These are phyloP conservation scores for Cottoperca gobio DNA, from an alignment of 2,797 vertebrate species.

Conservation along the genomic window DNA sequence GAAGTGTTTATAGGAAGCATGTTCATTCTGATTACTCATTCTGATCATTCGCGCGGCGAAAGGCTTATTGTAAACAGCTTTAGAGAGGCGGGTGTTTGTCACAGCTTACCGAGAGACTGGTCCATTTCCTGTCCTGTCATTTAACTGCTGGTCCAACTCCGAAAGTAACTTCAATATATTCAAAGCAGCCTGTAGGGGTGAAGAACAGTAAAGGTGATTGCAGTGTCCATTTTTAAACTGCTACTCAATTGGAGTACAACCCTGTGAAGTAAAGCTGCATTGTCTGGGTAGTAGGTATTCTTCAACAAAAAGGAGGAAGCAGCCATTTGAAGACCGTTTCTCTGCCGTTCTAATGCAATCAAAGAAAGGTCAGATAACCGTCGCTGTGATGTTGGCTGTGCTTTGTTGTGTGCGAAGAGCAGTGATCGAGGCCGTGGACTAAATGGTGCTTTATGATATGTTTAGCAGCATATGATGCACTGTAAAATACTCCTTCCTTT, in stretches of 20 bases:
- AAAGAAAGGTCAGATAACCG: slow-evolving; percentile 1
- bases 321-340: background rate
- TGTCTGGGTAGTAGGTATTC: background rate
- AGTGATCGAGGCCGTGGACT: background rate
- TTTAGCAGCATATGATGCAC: background rate
- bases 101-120: slow-evolving; percentile 92
- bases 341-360: background rate
- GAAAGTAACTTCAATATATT: slow-evolving; percentile 98
- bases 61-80: background rate
- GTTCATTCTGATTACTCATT: background rate
- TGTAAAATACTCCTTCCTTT: background rate
- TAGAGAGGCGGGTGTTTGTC: background rate
- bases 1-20: slow-evolving; percentile 1
- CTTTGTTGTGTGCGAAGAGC: background rate
- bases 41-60: background rate
- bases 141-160: slow-evolving; percentile 95
- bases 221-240: background rate
- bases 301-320: background rate
- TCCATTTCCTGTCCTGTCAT: slow-evolving; percentile 96
- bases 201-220: slow-evolving; percentile 9
- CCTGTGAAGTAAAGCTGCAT: background rate
- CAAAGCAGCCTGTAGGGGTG: slow-evolving; percentile 90
- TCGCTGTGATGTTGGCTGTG: background rate
- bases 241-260: background rate
- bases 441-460: background rate